Conservation (phyloP, 2,113 vertebrate species). For the Brachionichthys hirsutus region DNA sequence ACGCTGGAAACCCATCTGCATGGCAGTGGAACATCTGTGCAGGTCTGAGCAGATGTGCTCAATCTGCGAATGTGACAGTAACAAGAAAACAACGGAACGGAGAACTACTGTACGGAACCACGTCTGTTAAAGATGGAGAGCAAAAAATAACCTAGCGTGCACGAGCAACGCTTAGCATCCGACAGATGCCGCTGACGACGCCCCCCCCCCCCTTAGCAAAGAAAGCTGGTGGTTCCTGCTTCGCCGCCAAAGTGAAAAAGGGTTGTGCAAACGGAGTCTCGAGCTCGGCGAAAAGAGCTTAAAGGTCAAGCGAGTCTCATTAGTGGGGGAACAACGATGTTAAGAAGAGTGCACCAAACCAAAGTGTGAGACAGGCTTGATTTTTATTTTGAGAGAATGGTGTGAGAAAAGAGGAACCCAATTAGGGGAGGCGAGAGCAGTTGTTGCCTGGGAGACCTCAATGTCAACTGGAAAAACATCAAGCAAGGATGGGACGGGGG, state of each 20-base stretch:
- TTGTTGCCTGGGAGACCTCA: no score
- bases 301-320: constrained; percentile 31
- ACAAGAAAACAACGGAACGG: constrained; percentile 33
- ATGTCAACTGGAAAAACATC: no score
- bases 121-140: constrained; percentile 44
- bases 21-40: constrained; percentile 35
- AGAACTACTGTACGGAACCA: constrained; percentile 41
- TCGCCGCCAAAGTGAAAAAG: not conserved
- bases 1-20: not conserved
- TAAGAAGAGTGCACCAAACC: not conserved
- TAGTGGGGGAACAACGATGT: not conserved
- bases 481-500: no score
- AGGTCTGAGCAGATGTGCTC: constrained; percentile 39
- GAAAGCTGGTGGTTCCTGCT: no score
- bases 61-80: constrained; percentile 48
- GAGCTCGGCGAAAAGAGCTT: constrained; percentile 28
- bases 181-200: constrained; percentile 8
- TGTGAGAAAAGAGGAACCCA: no score
- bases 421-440: no score
- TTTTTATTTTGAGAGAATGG: no score
- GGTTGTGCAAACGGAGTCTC: constrained; percentile 11
- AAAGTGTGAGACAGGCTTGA: no score
- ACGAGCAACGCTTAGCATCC: not conserved
- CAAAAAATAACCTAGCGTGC: constrained; percentile 6
- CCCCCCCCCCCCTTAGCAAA: not conserved